phyloP scores from a whole-genome alignment of 2,113 vertebrate species.

The Lasiurus cinereus region DNA sequence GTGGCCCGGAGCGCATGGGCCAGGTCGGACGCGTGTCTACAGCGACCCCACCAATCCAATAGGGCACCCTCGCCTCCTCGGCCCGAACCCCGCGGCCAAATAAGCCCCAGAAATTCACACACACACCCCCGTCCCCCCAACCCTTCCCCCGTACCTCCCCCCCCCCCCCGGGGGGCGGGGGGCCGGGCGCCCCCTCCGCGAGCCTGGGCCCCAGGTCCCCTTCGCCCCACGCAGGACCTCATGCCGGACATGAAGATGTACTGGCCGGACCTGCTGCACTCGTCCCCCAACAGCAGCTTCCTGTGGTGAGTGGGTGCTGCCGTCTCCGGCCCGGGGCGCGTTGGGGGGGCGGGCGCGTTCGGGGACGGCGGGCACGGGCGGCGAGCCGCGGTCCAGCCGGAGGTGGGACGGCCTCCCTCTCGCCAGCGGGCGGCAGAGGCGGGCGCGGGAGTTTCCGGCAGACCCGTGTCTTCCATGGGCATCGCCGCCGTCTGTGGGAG shows the following conservation, averaged over 20 bases:
- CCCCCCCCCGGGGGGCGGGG: rapidly evolving
- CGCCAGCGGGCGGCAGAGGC: background rate
- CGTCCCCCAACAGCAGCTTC: conserved; percentile 79
- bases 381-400: background rate
- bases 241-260: conserved; percentile 85
- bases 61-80: background rate
- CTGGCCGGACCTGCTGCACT: conserved; percentile 89
- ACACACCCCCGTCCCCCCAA: no score
- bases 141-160: background rate
- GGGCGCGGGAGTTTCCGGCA: background rate
- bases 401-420: background rate
- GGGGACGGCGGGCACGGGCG: background rate
- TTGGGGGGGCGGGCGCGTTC: no score
- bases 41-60: rapidly evolving
- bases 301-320: conserved; percentile 84
- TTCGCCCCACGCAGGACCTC: conserved; percentile 82
- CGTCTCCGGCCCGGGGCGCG: rapidly evolving
- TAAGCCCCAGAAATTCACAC: background rate
- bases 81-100: rapidly evolving
- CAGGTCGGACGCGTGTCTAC: background rate
- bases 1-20: rapidly evolving
- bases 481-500: no score
- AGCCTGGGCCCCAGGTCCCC: background rate
- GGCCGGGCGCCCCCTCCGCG: no score
- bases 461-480: background rate